phyloP scores from a whole-genome alignment of 2,113 vertebrate species.

The Labrus mixtus region DNA sequence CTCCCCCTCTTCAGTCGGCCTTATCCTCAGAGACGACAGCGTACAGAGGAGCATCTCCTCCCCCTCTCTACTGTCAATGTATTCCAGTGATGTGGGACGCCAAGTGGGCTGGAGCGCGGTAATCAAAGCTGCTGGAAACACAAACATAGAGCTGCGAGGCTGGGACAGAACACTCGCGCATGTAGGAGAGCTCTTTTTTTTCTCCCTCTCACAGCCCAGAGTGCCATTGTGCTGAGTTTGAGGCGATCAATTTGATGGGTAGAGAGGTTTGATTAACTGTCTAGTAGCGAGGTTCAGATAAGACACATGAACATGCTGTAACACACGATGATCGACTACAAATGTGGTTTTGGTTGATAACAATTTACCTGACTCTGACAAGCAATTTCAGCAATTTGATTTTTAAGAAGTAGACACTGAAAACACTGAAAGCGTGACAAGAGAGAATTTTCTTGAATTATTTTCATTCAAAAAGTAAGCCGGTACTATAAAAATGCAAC shows the following conservation, averaged over 20 bases:
- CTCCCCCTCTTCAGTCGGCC: slow-evolving; percentile 52
- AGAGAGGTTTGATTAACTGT: slow-evolving; percentile 60
- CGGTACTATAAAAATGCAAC: not conserved
- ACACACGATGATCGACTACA: not conserved
- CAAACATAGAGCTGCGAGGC: slow-evolving; percentile 57
- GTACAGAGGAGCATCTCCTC: slow-evolving; percentile 77
- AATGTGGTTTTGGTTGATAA: slow-evolving; percentile 52
- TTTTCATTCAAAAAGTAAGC: not conserved
- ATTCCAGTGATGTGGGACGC: slow-evolving; percentile 85
- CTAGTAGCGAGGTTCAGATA: slow-evolving; percentile 50
- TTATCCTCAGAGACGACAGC: slow-evolving; percentile 79
- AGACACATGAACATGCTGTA: slow-evolving; percentile 46
- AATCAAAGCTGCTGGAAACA: slow-evolving; percentile 57
- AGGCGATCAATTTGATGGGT: slow-evolving; percentile 42
- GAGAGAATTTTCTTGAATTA: not conserved
- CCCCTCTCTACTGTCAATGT: slow-evolving; percentile 84
- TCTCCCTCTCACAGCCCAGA: slow-evolving; percentile 3
- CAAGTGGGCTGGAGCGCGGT: slow-evolving; percentile 86
- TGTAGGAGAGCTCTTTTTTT: not conserved
- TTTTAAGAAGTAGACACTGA: not conserved
- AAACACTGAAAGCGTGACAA: not conserved
- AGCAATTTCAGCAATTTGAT: slow-evolving; percentile 17
- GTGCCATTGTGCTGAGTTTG: not conserved
- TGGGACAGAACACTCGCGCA: slow-evolving; percentile 10
- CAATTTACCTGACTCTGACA: slow-evolving; percentile 14